These are phyloP conservation scores for Pseudochirops cupreus DNA, from an alignment of 2,797 vertebrate genomes.

Conservation along the genomic window DNA sequence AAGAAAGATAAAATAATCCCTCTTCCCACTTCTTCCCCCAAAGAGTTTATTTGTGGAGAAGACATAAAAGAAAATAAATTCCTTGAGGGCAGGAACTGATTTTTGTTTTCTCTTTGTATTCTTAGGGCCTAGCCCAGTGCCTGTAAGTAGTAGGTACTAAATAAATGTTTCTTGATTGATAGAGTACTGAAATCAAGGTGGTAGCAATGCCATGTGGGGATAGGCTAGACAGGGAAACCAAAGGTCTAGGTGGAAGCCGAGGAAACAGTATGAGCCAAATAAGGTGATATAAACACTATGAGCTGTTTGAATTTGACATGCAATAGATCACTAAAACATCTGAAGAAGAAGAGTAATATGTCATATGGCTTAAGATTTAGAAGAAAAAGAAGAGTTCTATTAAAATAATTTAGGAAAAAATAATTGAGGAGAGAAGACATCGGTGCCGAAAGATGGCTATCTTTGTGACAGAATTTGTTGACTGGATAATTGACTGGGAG, in stretches of 20 bases:
- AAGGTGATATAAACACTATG: background rate
- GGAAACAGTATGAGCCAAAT: background rate
- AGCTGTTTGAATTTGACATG: background rate
- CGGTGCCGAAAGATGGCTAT: background rate
- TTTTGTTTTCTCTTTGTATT: background rate
- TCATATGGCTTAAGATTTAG: background rate
- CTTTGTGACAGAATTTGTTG: background rate
- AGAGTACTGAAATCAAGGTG: background rate
- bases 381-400: background rate
- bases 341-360: background rate
- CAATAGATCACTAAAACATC: background rate
- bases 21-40: background rate
- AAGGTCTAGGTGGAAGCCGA: background rate
- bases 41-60: background rate
- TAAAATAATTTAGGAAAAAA: background rate
- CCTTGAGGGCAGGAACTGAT: background rate
- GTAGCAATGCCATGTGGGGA: background rate
- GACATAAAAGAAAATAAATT: background rate
- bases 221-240: background rate
- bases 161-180: background rate
- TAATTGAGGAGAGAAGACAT: background rate
- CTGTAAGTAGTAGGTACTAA: background rate
- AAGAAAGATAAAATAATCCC: background rate
- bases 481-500: background rate
- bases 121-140: background rate